Evolutionary conservation across 2,113 vertebrate genomes (phyloP).

Genomic region (Cephalopholis sonnerati): DNA sequence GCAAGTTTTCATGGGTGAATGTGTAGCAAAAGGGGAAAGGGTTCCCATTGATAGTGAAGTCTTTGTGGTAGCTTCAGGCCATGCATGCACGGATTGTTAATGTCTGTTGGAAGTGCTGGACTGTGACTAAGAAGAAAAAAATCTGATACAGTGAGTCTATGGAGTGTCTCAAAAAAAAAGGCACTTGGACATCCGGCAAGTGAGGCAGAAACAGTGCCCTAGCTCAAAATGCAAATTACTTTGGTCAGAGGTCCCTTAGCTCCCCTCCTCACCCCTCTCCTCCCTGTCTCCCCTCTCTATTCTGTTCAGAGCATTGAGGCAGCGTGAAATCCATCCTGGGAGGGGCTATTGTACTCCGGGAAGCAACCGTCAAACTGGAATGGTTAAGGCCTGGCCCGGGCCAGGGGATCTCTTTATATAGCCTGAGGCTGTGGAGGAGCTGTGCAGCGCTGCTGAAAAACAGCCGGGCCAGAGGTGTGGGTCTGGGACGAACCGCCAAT

Average conservation of each 20-base stretch:
- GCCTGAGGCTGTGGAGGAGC: conserved; percentile 27
- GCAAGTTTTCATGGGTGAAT: conserved; percentile 33
- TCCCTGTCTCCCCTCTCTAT: conserved; percentile 52
- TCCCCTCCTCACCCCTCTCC: conserved; percentile 54
- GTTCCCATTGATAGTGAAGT: conserved; percentile 63
- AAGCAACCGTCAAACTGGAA: conserved; percentile 72
- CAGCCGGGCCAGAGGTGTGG: conserved; percentile 39
- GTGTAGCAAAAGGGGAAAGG: conserved; percentile 30
- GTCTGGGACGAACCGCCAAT: conserved; percentile 39
- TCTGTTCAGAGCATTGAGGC: conserved; percentile 59
- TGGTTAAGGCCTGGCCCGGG: conserved; percentile 39
- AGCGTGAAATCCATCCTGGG: conserved; percentile 78
- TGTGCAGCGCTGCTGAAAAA: conserved; percentile 32
- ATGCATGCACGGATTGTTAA: conserved; percentile 74
- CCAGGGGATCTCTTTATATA: conserved; percentile 48
- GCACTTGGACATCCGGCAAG: conserved; percentile 71
- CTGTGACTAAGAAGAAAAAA: conserved; percentile 65
- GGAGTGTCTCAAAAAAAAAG: conserved; percentile 49
- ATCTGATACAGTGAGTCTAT: conserved; percentile 57
- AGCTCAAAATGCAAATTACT: conserved; percentile 76
- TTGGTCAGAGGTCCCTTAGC: conserved; percentile 66
- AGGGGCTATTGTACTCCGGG: conserved; percentile 71
- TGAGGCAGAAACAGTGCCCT: conserved; percentile 61
- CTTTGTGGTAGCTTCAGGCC: conserved; percentile 68
- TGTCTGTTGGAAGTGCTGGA: conserved; percentile 51